Evolutionary conservation across 2,797 vertebrate genomes (phyloP), one percentile per base, ranked within the genome.

Genomic region (Crax fasciolata): DNA sequence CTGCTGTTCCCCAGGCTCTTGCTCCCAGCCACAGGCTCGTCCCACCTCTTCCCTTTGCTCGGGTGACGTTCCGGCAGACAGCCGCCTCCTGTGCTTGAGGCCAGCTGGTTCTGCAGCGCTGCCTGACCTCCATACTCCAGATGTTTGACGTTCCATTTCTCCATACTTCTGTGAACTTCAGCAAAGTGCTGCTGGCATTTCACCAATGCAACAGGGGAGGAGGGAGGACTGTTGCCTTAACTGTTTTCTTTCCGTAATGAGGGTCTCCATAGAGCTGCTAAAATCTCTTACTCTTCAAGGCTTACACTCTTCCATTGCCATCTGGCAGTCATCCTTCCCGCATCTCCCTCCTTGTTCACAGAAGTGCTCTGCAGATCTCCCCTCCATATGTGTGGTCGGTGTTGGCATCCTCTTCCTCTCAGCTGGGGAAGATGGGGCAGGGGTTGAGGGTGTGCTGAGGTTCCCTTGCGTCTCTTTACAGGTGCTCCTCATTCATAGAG

Each of bases 81-180:
- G 87, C 94, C 5, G 27, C 74, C 89, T 86, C 43, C 79, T 90
- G 74, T 1, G 1, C 61, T 68, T 39, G 6, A 84, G 83, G 84
- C 87, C 95, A 96, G 92, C 95, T 97, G 95, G 92, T 91, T 94
- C 86, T 79, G 78, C 75, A 74, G 78, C 1, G 1, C 73, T 87
- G 71, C 84, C 89, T 95, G 95, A 89, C 92, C 89, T 87, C 91
- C 91, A 91, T 94, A 77, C 93, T 95, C 92, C 94, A 95, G 91
- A 87, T 95, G 87, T 97, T 96, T 95, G 73, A 95, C 94, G 94
- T 96, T 97, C 93, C 90, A 84, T 96, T 96, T 97, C 80, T 88
- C 27, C 66, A 73, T 88, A 57, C 89, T 94, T 75, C 59, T 43
- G 67, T 93, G 96, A 96, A 95, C 91, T 95, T 90, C 8, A 84